phyloP scores from a whole-genome alignment of 2,113 vertebrate species.

The Spea multiplicata region DNA sequence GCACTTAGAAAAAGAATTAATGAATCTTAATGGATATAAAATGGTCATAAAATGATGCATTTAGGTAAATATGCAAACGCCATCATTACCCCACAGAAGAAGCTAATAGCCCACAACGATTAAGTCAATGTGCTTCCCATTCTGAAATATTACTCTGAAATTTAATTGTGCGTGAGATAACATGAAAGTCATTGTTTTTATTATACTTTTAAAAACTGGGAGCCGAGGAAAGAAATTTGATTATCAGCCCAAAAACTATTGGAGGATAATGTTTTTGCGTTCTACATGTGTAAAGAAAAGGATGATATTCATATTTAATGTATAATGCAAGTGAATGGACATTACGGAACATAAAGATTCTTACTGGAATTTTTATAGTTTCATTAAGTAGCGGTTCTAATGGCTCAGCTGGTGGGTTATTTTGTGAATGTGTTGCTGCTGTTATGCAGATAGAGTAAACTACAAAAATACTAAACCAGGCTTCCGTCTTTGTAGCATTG shows the following conservation, averaged over 20 bases:
- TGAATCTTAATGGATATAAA: conserved; percentile 37
- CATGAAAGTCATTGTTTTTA: conserved; percentile 30
- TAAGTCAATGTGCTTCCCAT: conserved; percentile 34
- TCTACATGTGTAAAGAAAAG: background rate
- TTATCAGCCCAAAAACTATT: conserved; percentile 13
- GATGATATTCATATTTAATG: background rate
- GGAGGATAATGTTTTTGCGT: background rate
- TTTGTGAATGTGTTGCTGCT: too few relatives aligned
- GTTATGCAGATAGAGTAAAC: too few relatives aligned
- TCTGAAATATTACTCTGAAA: conserved; percentile 34
- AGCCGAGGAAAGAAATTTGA: conserved; percentile 4
- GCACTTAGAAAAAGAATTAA: conserved; percentile 24
- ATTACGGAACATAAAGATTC: background rate
- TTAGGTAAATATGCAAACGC: conserved; percentile 36
- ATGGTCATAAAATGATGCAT: conserved; percentile 40
- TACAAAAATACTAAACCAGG: too few relatives aligned
- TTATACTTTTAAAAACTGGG: conserved; percentile 3
- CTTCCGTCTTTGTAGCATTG: too few relatives aligned
- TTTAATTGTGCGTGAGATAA: conserved; percentile 32
- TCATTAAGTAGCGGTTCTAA: too few relatives aligned
- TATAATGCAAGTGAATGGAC: background rate
- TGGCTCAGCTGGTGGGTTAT: background rate
- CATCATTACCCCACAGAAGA: conserved; percentile 37
- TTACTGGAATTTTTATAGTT: too few relatives aligned
- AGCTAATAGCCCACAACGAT: conserved; percentile 37